Evolutionary conservation across 2,113 vertebrate species (phyloP), one percentile per base, ranked within the genome.

Genomic region (Pongo pygmaeus): DNA sequence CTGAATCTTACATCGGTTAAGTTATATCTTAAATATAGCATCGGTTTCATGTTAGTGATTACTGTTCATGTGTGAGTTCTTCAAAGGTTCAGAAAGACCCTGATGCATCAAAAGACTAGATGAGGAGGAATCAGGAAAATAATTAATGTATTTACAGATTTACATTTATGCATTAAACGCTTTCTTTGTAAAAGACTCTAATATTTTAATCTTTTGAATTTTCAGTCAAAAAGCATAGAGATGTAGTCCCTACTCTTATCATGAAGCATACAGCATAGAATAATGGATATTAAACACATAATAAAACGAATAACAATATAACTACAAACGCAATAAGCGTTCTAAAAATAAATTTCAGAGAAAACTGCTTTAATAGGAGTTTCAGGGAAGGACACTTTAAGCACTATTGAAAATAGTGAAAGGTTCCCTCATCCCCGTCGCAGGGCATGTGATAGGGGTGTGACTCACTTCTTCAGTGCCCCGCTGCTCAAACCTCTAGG

Each of bases 331-430:
- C 48, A 90, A 35, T 43, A n/a, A 86, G 10, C 61, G 4, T 27
- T 92, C 35, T 89, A 83, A 85, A 89, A 89, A 48, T 79, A 87
- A 87, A 84, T 61, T 86, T 96, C 84, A 61, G 74, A 75, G 8
- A 22, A 59, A 84, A 74, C 1, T 83, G 38, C 50, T 48, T 83
- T 72, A 91, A 91, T 59, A 74, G 12, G 8, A 69, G 4, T 35
- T 46, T 50, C 23, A 91, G 17, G 22, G 6, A 87, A 80, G 17
- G 22, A 72, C 23, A 78, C 0, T 43, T 80, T 59, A 81, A 81
- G 43, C 13, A n/a, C 16, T 61, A 72, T 83, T 48, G 2, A 38
- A 64, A 88, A 25, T 20, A 20, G 3, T 55, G 52, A 55, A 40
- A 46, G 61, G 2, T 64, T 64, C 61, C 12, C 5, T 14, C 61